Percentiles rank a stretch among this genome's conserved stretches.
Conservation (phyloP, 2,888 invertebrate species). For the Adelphocoris suturalis region DNA sequence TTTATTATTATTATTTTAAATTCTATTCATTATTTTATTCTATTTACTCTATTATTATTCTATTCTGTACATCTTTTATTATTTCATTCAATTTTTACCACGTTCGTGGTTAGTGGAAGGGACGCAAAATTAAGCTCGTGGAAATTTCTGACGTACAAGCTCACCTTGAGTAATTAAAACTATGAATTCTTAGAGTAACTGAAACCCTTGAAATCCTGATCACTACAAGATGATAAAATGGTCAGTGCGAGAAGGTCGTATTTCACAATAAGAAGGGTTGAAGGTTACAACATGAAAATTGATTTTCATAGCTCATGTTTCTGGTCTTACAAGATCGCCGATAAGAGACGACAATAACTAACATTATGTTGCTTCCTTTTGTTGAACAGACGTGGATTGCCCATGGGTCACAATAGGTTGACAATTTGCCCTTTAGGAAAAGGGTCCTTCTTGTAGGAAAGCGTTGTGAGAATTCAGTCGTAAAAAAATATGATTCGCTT, state of each 20-base stretch:
- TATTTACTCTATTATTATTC: too few species aligned
- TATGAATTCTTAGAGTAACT: too few species aligned
- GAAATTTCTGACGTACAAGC: too few species aligned
- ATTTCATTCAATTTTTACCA: too few species aligned
- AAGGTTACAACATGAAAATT: conserved; percentile 57
- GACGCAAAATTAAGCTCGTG: too few species aligned
- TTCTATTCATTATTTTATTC: too few species aligned
- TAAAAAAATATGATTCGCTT: conserved; percentile 70
- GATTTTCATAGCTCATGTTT: conserved; percentile 62
- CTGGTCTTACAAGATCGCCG: conserved; percentile 54
- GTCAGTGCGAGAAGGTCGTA: conserved; percentile 22
- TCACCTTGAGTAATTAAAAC: too few species aligned
- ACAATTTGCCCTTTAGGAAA: conserved; percentile 70
- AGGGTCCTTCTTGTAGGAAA: conserved; percentile 34
- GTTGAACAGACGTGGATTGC: conserved; percentile 8
- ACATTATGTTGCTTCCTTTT: conserved; percentile 49
- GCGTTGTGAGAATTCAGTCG: conserved; percentile 70
- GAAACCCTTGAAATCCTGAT: too few species aligned
- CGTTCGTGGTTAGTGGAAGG: too few species aligned
- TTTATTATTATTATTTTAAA: too few species aligned
- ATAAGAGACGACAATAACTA: conserved; percentile 59
- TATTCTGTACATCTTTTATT: too few species aligned
- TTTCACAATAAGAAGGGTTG: conserved; percentile 48
- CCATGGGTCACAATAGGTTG: conserved; percentile 57
- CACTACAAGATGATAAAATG: not conserved